These are phyloP conservation scores for Macropodus opercularis DNA, from an alignment of 2,797 vertebrate genomes.

Conservation along the genomic window DNA sequence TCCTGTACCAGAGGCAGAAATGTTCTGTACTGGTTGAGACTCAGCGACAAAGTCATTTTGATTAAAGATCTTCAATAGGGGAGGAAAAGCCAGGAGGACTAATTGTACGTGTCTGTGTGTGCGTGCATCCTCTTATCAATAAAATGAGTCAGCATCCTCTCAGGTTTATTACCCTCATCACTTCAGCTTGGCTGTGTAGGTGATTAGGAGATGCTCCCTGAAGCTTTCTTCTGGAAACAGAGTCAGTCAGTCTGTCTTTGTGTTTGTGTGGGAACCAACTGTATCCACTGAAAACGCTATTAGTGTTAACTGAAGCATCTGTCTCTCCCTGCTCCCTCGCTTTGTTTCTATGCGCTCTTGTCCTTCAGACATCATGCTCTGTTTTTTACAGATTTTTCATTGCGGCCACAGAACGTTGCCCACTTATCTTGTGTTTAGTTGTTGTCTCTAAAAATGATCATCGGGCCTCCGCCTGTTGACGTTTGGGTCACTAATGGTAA, in stretches of 20 bases:
- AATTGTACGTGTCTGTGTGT: constrained; percentile 11
- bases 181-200: constrained; percentile 23
- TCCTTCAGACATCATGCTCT: constrained; percentile 11
- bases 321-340: neutral
- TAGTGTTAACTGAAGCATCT: constrained; percentile 11
- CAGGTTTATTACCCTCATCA: constrained; percentile 39
- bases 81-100: neutral
- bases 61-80: constrained; percentile 25
- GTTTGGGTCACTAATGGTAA: neutral
- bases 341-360: neutral
- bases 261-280: neutral
- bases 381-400: constrained; percentile 10
- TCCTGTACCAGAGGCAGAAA: neutral
- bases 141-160: constrained; percentile 52
- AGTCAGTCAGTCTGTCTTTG: neutral
- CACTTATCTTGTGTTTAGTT: neutral
- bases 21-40: neutral
- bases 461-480: neutral
- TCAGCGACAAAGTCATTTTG: constrained; percentile 20
- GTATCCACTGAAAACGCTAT: constrained; percentile 9
- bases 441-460: too few species aligned
- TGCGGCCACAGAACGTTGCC: neutral
- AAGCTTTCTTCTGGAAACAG: constrained; percentile 47
- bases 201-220: constrained; percentile 48
- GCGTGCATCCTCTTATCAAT: constrained; percentile 24